Evolutionary conservation across 2,113 vertebrate genomes (phyloP), one percentile per base, ranked within the genome.

Genomic region (Atherinomorus stipes): DNA sequence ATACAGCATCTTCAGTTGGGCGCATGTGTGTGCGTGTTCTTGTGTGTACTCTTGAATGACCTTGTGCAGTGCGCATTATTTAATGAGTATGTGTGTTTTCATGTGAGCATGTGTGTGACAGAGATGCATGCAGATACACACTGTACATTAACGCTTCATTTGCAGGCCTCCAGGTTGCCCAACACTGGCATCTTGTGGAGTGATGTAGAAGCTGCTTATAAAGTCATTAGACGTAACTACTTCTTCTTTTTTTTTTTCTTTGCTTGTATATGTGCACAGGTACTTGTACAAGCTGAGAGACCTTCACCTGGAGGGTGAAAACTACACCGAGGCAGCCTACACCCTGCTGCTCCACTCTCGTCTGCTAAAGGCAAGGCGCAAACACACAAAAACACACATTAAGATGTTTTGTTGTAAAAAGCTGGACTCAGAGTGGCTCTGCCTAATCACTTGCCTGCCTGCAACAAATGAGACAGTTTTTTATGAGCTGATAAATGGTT

Each of bases 201-300:
- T 13, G 9, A 58, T 68, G 10, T 62, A 19, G 34, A 22, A 10
- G 23, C 63, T 76, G 60, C 74, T 68, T 77, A 26, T 71, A 22
- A 54, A 50, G 31, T 22, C 1, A 72, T 34, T 25, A 38, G 8
- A 37, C 50, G 6, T 70, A n/a, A 40, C 23, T n/a, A n/a, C n/a
- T n/a, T n/a, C n/a, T n/a, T n/a, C n/a, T n/a, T n/a, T n/a, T n/a
- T n/a, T 7, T 34, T 4, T 45, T 1, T 66, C 3, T 73, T 25
- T 73, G 8, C 64, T 5, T 65, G 31, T 76, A 28, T 57, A 6
- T 81, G 21, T 56, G 2, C 26, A 53, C 63, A 99, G 98, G 78
- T 99, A 99, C 78, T 95, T 99, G 44, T 98, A 99, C 87, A 99
- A 99, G 73, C 84, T 99, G 73, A 92, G 97, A 7, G 97, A 99